A percentile compares a stretch with the other conserved stretches of the same genome.
Evolutionary conservation across 2,888 invertebrate species (phyloP).

Genomic region (Lithophane semibrunnea): DNA sequence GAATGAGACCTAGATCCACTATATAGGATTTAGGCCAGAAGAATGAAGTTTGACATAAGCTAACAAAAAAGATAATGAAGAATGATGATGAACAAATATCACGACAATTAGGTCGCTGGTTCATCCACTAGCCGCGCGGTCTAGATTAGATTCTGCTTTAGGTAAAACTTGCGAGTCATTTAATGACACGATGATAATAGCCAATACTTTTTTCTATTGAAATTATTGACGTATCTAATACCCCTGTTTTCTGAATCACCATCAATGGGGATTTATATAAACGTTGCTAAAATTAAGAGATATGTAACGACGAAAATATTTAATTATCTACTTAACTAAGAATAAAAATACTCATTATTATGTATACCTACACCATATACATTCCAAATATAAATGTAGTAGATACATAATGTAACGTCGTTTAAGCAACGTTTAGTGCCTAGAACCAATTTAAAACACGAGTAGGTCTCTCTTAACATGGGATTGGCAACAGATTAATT

Average conservation of each 20-base stretch:
- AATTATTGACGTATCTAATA: neutral
- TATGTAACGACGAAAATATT: neutral
- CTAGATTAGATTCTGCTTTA: constrained; percentile 32
- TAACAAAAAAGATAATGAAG: constrained; percentile 49
- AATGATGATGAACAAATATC: constrained; percentile 37
- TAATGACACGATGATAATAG: neutral
- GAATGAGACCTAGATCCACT: neutral
- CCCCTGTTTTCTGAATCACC: neutral
- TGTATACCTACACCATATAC: too few species aligned
- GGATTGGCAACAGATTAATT: too few species aligned
- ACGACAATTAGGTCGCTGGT: constrained; percentile 44
- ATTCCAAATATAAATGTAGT: too few species aligned
- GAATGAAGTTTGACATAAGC: constrained; percentile 24
- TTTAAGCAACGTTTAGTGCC: neutral
- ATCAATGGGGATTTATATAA: too few species aligned
- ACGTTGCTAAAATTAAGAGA: neutral
- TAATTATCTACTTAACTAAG: neutral
- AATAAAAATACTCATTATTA: too few species aligned
- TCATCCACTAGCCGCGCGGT: constrained; percentile 9
- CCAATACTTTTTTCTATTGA: constrained; percentile 11
- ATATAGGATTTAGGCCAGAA: constrained; percentile 19
- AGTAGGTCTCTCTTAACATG: too few species aligned
- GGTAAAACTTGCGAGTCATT: constrained; percentile 22
- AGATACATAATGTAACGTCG: too few species aligned
- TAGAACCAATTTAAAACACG: neutral